Evolutionary conservation across 2,797 vertebrate genomes (phyloP), one percentile per base, ranked within the genome.

Genomic region (Lepilemur septentrionalis): DNA sequence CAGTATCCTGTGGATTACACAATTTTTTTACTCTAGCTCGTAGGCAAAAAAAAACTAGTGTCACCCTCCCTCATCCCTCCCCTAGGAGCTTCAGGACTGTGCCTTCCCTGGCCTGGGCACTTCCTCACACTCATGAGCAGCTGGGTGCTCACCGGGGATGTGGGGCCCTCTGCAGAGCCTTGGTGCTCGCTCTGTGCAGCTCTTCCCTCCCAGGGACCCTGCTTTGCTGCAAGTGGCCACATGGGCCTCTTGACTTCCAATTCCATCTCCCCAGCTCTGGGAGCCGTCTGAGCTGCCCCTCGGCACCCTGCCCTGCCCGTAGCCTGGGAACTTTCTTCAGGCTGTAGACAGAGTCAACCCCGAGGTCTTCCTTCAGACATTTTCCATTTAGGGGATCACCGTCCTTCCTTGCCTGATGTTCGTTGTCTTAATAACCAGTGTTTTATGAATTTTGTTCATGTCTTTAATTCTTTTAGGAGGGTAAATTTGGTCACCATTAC

Each of bases 101-200:
- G 28, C 4, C 43, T 57, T 89, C 18, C 22, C 7, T 17, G 35
- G 50, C 13, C 41, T 85, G 10, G 22, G 20, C 15, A 30, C 32
- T 79, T 72, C 7, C 22, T 46, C 11, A 38, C 12, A 35, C 17
- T 15, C 7, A 8, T 20, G 7, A 57, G 52, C 3, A 70, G 22
- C 35, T 48, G 17, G 6, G 15, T 25, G 30, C 41, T 73, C 28
- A 13, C 32, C 17, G 57, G 30, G 70, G 38, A 55, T 2, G 14
- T 4, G 48, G 28, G 6, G 30, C 6, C 22, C 17, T 63, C 50
- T n/a, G 22, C 9, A 43, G n/a, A 17, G 7, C 3, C 38, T 13
- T 7, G 4, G 50, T 1, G 0, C 3, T 35, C 5, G 23, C 17
- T 69, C 4, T 5, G 5, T 61, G 28, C 41, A n/a, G 32, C 6